phyloP scores from a whole-genome alignment of 1,140 invertebrate species.

The Venustaconcha ellipsiformis region DNA sequence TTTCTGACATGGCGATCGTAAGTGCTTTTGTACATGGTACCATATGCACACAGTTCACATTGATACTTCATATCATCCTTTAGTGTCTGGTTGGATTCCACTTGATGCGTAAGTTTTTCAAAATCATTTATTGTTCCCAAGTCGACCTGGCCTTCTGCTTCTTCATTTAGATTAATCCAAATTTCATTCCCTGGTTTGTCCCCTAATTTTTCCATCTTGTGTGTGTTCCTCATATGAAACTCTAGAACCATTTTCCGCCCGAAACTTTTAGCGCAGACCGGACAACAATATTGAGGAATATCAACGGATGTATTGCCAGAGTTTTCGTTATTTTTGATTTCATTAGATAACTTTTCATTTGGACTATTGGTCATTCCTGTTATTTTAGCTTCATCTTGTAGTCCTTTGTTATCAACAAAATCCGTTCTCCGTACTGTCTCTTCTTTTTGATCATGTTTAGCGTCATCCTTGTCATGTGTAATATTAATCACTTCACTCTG shows the following conservation, averaged over 20 bases:
- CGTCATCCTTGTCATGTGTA: too few relatives aligned
- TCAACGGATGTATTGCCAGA: neutral
- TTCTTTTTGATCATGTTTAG: neutral
- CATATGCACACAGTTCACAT: constrained; percentile 39
- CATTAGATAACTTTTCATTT: neutral
- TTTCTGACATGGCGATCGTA: constrained; percentile 39
- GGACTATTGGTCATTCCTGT: neutral
- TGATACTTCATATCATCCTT: constrained; percentile 23
- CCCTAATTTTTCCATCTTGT: constrained; percentile 17
- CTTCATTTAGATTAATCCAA: too few relatives aligned
- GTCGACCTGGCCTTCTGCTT: too few relatives aligned
- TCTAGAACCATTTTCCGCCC: constrained; percentile 34
- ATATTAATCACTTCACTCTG: too few relatives aligned
- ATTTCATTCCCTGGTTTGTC: too few relatives aligned
- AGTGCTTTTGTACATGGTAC: constrained; percentile 40
- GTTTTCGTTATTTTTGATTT: neutral
- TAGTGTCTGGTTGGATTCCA: too few relatives aligned
- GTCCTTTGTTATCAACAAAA: neutral
- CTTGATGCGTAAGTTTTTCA: too few relatives aligned
- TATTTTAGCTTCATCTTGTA: neutral
- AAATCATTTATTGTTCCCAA: too few relatives aligned
- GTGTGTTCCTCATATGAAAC: constrained; percentile 34
- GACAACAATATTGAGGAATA: constrained; percentile 27
- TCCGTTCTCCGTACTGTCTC: constrained; percentile 4
- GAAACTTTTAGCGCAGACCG: constrained; percentile 33